These are phyloP conservation scores for Apodemus agrarius DNA, from an alignment of 2,797 vertebrate species.

Conservation along the genomic window DNA sequence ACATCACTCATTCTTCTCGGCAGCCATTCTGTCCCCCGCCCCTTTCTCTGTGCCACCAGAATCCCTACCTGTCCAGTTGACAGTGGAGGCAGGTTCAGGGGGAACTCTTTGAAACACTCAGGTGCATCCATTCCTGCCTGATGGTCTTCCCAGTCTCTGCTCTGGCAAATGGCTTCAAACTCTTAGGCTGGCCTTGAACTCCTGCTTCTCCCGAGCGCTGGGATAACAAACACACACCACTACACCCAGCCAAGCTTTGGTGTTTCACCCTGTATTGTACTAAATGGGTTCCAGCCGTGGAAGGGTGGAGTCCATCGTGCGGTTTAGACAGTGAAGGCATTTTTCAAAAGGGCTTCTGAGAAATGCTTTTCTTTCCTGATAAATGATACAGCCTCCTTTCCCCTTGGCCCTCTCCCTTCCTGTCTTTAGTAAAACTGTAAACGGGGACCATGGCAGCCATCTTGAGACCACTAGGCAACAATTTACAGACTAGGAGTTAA, in stretches of 20 bases:
- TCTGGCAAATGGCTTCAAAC: not conserved
- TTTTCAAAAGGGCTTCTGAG: conserved; percentile 22
- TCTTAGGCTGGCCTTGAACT: not conserved
- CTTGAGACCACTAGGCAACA: not conserved
- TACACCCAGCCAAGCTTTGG: not conserved
- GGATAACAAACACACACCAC: not conserved
- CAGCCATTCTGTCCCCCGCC: not conserved
- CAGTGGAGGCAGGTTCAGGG: not conserved
- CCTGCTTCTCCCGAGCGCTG: not conserved
- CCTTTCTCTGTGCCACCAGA: not conserved
- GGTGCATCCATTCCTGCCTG: not conserved
- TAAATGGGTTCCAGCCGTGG: not conserved
- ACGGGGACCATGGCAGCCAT: not conserved
- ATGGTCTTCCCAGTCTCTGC: not conserved
- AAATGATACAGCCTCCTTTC: not conserved
- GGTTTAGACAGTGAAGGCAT: not conserved
- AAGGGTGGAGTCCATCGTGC: not conserved
- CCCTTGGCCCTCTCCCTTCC: not conserved
- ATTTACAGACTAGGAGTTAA: not conserved
- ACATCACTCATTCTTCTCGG: not conserved
- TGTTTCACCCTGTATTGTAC: not conserved
- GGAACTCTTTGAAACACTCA: not conserved
- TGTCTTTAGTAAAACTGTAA: not conserved
- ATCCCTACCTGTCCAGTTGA: not conserved
- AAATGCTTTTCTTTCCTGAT: not conserved